Evolutionary conservation across 2,113 vertebrate species (phyloP).

Genomic region (Crotalus helleri): DNA sequence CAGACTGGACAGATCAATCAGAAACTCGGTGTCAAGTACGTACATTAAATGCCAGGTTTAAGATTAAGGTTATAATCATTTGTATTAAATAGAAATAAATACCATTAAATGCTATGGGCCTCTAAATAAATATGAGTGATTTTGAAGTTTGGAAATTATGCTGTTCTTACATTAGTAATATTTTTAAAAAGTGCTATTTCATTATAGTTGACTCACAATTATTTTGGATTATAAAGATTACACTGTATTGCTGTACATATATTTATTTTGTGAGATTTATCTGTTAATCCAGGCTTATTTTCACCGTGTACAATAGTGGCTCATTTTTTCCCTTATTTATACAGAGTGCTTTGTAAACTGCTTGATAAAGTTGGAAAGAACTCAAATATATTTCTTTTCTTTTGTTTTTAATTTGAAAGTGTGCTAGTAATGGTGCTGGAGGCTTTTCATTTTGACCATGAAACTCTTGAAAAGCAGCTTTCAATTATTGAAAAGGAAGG

Average conservation of each 20-base stretch:
- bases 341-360: background rate
- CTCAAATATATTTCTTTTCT: background rate
- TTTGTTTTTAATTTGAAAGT: constrained; percentile 64
- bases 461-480: constrained; percentile 85
- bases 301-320: background rate
- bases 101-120: too few relatives aligned
- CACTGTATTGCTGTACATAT: background rate
- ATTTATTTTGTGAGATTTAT: background rate
- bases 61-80: background rate
- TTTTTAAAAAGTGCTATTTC: background rate
- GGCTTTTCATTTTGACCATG: constrained; percentile 91
- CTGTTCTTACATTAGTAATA: constrained; percentile 22
- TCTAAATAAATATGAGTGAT: background rate
- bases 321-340: background rate
- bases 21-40: constrained; percentile 90
- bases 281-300: background rate
- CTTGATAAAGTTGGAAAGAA: background rate
- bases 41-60: constrained; percentile 32
- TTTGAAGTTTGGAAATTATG: background rate
- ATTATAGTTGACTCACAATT: background rate
- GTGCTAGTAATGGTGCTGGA: constrained; percentile 88
- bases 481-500: constrained; percentile 74
- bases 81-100: background rate
- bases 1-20: constrained; percentile 81
- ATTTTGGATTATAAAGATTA: constrained; percentile 12